Percentiles rank a stretch among this genome's conserved stretches.
Evolutionary conservation across 2,113 vertebrate genomes (phyloP).

Genomic region (Columba livia): DNA sequence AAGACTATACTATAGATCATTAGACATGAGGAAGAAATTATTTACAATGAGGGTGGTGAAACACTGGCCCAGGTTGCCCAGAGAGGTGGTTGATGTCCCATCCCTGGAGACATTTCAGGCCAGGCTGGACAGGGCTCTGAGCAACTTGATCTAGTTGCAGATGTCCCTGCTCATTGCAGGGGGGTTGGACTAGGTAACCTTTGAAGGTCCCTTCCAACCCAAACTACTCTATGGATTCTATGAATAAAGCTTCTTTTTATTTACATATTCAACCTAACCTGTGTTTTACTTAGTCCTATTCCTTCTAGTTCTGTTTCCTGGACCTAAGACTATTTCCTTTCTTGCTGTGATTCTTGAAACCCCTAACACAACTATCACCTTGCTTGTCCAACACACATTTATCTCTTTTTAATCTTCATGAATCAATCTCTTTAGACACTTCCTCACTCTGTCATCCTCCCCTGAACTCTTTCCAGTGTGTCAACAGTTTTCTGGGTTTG

Average conservation of each 20-base stretch:
- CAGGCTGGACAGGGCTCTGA: too few species aligned
- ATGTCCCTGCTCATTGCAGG: too few species aligned
- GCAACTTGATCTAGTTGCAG: too few species aligned
- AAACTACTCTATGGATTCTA: too few species aligned
- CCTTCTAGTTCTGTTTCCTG: background rate
- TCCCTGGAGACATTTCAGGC: too few species aligned
- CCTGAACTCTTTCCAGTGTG: background rate
- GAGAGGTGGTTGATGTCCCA: too few species aligned
- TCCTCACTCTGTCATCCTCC: background rate
- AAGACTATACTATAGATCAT: background rate
- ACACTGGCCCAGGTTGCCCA: too few species aligned
- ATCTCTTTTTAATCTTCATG: background rate
- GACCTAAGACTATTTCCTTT: background rate
- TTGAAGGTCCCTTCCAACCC: too few species aligned
- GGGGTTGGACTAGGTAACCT: too few species aligned
- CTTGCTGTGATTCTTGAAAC: background rate
- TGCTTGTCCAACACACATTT: background rate
- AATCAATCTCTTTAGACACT: background rate
- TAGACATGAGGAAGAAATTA: background rate
- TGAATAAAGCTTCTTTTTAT: background rate
- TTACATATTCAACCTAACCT: background rate
- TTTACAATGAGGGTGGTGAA: too few species aligned
- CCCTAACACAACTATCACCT: accelerated
- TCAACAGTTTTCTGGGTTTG: background rate
- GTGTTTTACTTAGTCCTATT: background rate